Evolutionary conservation across 2,888 invertebrate species (phyloP).

Genomic region (Cheilosia grossa): DNA sequence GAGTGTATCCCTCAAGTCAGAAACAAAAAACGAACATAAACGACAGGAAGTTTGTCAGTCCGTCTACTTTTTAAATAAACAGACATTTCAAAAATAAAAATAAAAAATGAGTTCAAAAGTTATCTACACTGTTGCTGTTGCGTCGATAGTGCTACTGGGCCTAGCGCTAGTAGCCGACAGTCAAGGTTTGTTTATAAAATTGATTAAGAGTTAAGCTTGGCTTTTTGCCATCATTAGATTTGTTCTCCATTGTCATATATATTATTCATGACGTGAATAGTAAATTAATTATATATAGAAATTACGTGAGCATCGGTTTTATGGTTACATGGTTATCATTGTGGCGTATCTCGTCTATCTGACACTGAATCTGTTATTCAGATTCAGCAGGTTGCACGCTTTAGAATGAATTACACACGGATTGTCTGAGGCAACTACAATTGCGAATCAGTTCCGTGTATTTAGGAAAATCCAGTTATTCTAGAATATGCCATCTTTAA

Average conservation of each 20-base stretch:
- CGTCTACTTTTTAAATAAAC: not conserved
- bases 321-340: constrained; percentile 3
- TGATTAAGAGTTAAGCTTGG: not conserved
- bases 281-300: constrained; percentile 56
- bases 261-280: constrained; percentile 36
- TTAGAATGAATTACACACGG: constrained; percentile 21
- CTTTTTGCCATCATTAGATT: constrained; percentile 4
- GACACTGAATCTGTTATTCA: not conserved
- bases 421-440: constrained; percentile 2
- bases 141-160: constrained; percentile 56
- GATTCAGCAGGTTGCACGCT: constrained; percentile 17
- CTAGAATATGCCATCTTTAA: constrained; percentile 16
- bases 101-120: constrained; percentile 67
- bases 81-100: not conserved
- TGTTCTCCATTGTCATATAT: constrained; percentile 27
- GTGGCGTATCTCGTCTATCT: not conserved
- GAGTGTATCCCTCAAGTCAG: constrained; percentile 30
- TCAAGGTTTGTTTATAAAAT: constrained; percentile 61
- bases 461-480: constrained; percentile 47
- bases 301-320: constrained; percentile 53
- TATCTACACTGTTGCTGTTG: constrained; percentile 45
- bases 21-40: not conserved
- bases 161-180: constrained; percentile 41
- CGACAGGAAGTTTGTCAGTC: no score
- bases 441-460: constrained; percentile 28